Evolutionary conservation across 2,113 vertebrate species (phyloP).

Genomic region (Gracilinanus agilis): DNA sequence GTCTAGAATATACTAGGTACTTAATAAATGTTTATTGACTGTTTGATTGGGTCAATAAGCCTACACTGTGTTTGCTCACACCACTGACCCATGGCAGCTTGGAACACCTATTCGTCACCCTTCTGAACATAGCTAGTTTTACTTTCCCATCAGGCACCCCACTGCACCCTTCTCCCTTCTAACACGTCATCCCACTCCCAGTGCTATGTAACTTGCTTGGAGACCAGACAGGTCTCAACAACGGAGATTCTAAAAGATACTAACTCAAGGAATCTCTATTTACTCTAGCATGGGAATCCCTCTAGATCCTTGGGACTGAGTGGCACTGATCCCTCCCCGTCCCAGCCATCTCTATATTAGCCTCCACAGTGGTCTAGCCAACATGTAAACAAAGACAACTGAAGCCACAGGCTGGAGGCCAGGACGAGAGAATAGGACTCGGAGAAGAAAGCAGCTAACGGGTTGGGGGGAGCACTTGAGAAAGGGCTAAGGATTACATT

Average conservation of each 20-base stretch:
- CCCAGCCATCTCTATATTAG: background rate
- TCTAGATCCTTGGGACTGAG: slow-evolving; percentile 17
- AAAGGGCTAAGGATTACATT: slow-evolving; percentile 21
- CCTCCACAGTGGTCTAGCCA: background rate
- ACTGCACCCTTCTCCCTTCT: background rate
- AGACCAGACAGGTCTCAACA: slow-evolving; percentile 36
- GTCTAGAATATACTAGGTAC: background rate
- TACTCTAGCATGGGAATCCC: background rate
- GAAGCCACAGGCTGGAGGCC: slow-evolving; percentile 10
- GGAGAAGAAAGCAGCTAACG: background rate
- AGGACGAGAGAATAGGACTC: background rate
- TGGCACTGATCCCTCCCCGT: background rate
- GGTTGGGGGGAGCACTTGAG: slow-evolving; percentile 4
- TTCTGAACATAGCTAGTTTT: slow-evolving; percentile 1
- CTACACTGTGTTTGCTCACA: slow-evolving; percentile 8
- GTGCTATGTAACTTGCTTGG: slow-evolving; percentile 43
- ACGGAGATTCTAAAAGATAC: slow-evolving; percentile 46
- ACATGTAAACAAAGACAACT: slow-evolving; percentile 36
- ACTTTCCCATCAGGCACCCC: slow-evolving; percentile 9
- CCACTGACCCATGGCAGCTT: slow-evolving; percentile 24
- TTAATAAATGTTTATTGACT: background rate
- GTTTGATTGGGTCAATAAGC: background rate
- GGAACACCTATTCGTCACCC: slow-evolving; percentile 16
- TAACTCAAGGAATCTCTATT: slow-evolving; percentile 43
- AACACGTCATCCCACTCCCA: slow-evolving; percentile 15